phyloP scores from a whole-genome alignment of 2,113 vertebrate genomes.

The human (Homo sapiens) region DNA sequence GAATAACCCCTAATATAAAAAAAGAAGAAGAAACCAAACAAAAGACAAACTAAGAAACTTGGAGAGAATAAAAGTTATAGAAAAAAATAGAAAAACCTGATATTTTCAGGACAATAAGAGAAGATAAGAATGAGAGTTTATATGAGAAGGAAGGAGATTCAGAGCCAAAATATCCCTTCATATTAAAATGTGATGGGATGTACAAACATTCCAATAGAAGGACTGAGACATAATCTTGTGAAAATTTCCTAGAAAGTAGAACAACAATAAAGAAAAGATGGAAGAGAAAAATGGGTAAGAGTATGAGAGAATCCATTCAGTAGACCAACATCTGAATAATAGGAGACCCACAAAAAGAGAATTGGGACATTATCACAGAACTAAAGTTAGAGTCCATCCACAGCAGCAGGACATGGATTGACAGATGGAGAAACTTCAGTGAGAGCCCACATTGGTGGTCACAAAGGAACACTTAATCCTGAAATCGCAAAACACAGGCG shows the following conservation, averaged over 20 bases:
- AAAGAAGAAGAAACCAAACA: not conserved
- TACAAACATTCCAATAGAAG: not conserved
- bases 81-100: not conserved
- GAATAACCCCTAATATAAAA: not conserved
- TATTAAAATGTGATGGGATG: not conserved
- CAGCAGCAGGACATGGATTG: no score
- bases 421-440: not conserved
- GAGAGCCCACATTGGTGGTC: not conserved
- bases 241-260: not conserved
- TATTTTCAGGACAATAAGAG: not conserved
- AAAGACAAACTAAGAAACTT: not conserved
- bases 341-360: not conserved
- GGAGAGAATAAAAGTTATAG: not conserved
- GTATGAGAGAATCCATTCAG: not conserved
- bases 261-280: not conserved
- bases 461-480: not conserved
- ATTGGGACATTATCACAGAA: not conserved
- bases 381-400: not conserved
- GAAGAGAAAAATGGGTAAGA: not conserved
- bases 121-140: not conserved
- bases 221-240: not conserved
- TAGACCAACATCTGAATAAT: not conserved
- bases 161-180: not conserved
- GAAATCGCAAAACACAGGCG: not conserved
- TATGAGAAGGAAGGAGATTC: not conserved